Conservation (phyloP, 1,140 invertebrate species). For the Megalopta genalis region DNA sequence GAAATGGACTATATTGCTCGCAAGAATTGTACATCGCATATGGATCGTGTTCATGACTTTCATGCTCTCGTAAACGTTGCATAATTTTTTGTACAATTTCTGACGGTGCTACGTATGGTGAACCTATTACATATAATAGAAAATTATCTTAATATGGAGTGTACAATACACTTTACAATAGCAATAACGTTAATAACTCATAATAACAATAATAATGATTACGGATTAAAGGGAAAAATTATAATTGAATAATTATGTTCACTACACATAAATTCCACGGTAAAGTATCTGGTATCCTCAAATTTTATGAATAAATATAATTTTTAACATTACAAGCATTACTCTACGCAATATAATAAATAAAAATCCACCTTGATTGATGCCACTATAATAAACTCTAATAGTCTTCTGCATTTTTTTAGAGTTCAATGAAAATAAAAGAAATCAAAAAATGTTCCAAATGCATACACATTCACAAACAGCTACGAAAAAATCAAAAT, state of each 20-base stretch:
- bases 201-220: constrained; percentile 6
- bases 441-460: neutral
- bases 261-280: neutral
- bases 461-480: neutral
- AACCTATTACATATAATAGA: constrained; percentile 70
- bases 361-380: neutral
- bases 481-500: neutral
- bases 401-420: constrained; percentile 15
- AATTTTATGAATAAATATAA: neutral
- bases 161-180: neutral
- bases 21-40: constrained; percentile 56
- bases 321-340: neutral
- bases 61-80: constrained; percentile 81
- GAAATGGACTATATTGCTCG: constrained; percentile 55
- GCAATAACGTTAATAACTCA: neutral
- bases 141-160: constrained; percentile 5
- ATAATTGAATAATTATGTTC: neutral
- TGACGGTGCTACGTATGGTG: constrained; percentile 80
- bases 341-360: neutral
- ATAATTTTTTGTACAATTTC: constrained; percentile 83
- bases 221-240: constrained; percentile 2
- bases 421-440: neutral
- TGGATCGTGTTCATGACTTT: constrained; percentile 75
- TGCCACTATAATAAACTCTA: neutral
- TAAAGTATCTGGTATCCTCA: neutral